phyloP scores from a whole-genome alignment of 2,888 invertebrate species.

The Tuta absoluta region DNA sequence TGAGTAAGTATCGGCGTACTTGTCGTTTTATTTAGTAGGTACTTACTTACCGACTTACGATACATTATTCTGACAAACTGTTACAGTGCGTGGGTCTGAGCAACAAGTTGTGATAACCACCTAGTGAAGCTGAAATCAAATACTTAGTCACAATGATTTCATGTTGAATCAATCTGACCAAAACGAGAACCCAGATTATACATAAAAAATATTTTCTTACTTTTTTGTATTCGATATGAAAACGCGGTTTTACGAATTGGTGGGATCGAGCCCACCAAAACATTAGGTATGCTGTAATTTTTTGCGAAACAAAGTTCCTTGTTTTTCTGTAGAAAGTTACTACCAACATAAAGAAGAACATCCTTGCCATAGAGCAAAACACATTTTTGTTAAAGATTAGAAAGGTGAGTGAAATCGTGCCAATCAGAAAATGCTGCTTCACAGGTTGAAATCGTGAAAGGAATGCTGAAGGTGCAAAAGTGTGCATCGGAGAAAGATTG shows the following conservation, averaged over 20 bases:
- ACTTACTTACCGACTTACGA: neutral
- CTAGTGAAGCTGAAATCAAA: neutral
- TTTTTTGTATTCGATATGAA: no score
- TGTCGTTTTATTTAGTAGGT: slow-evolving; percentile 16
- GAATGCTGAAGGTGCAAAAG: slow-evolving; percentile 50
- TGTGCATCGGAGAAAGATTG: slow-evolving; percentile 47
- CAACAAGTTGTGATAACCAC: slow-evolving; percentile 10
- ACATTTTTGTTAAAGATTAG: neutral
- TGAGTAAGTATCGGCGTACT: slow-evolving; percentile 20
- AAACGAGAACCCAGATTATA: no score
- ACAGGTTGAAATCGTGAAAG: slow-evolving; percentile 49
- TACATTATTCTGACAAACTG: neutral
- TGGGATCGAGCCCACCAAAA: neutral
- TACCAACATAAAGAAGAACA: neutral
- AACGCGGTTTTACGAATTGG: neutral
- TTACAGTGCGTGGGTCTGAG: neutral
- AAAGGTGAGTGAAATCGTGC: slow-evolving; percentile 40
- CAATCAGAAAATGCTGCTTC: slow-evolving; percentile 50
- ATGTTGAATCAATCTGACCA: no score
- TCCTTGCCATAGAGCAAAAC: neutral
- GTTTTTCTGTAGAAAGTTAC: neutral
- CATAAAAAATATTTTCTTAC: no score
- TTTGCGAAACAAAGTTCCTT: neutral
- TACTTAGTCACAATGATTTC: neutral
- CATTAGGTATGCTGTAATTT: neutral